Evolutionary conservation across 37 sponge, comb jelly and placozoan species (phyloP), one percentile per base, ranked within the genome.

Genomic region (Ephydatia muelleri): DNA sequence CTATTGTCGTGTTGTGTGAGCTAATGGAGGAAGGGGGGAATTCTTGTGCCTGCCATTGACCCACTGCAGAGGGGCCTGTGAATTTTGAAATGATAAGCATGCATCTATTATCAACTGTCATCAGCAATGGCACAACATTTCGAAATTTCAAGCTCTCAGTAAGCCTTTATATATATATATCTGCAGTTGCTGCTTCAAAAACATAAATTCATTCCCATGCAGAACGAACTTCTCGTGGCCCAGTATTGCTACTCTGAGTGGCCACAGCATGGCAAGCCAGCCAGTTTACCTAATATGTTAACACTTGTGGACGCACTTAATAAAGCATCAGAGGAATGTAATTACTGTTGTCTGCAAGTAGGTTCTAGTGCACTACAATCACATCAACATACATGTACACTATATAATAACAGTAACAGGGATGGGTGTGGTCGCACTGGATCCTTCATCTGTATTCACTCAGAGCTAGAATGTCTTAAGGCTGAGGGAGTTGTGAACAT

Each of bases 321-420:
- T 13, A 47, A 49, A 27, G 64, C 22, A 14, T 33, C 86, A 39
- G 86, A 47, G 67, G 25, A 66, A 66, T 9, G 27, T 75, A 9
- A 89, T 89, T 5, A 89, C 86, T 37, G 90, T 89, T 30, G 34
- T 71, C 64, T 89, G 90, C 90, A 86, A 80, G 90, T 89, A 35
- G 14, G 77, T 37, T 35, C 0, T n/a, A 35, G 13, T 34, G 28
- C 27, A n/a, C n/a, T n/a, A n/a, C n/a, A n/a, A n/a, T 76, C 0
- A 72, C 26, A 34, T 28, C 26, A 80, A 2, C 14, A 33, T 14
- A 14, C 1, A 57, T 57, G 57, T 57, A 21, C 16, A 4, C 8
- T 8, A 43, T 57, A 14, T 57, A 57, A 14, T 19, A 57, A 19
- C 6, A 43, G 8, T 43, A 4, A 75, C 4, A 77, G 82, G 1